Evolutionary conservation across 2,888 invertebrate genomes (phyloP), one percentile per base, ranked within the genome.

Genomic region (Nebria salina): DNA sequence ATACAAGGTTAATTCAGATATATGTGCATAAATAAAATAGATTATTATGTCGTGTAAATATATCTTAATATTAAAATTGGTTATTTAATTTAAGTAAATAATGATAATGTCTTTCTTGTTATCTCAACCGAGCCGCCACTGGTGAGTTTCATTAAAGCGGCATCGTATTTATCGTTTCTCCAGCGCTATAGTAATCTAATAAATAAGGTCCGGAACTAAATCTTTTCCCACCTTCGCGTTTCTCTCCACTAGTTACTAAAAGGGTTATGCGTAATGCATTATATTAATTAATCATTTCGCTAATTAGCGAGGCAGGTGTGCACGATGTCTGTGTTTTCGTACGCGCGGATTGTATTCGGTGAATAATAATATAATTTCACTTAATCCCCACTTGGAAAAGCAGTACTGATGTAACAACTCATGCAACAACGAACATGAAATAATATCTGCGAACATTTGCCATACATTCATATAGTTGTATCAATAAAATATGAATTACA

Each of bases 281-380:
- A 79, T 79, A 79, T 79, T 79, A 79, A 79, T 79, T 79, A 79
- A 79, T 79, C 79, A 79, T 75, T 20, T 43, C 72, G 75, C 79
- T 79, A 75, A 79, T 79, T 79, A 79, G 79, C 43, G 20, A 26
- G 66, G 74, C 79, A 79, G 79, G 79, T 79, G 79, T 75, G 54
- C 74, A 68, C 43, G 77, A 77, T 54, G 77, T 68, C 68, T 76
- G 68, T 20, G 73, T 54, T 73, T 73, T 72, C 26, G 72, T 41
- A 11, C 42, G 34, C 65, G 73, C 73, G 78, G 73, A 73, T 72
- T 73, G 26, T 76, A 26, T 20, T 70, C 72, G 54, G 9, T 41
- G 43, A 70, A 73, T 72, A 78, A 73, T 73, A 78, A 78, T 78
- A 65, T 65, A 73, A 73, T 73, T 65, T 73, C 65, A 65, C 65